Conservation (phyloP, 2,888 invertebrate genomes). For the Stegophylla sp. region DNA sequence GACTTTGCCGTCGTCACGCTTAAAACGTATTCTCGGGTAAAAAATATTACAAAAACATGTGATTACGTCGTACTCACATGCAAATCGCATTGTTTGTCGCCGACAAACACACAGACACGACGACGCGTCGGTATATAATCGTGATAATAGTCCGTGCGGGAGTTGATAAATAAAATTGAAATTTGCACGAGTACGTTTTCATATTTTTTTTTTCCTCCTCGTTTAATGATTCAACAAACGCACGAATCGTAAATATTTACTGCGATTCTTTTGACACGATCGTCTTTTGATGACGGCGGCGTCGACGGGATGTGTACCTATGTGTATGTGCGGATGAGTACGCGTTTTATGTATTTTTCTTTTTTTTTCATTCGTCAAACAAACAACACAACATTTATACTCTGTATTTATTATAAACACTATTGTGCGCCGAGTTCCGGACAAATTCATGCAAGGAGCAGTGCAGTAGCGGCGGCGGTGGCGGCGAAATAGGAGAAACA, state of each 20-base stretch:
- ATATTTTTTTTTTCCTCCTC: not conserved
- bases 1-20: too few species aligned
- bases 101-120: too few species aligned
- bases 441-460: not conserved
- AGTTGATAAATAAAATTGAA: too few species aligned
- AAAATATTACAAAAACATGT: too few species aligned
- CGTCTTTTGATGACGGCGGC: not conserved
- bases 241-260: conserved; percentile 7
- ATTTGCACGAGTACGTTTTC: too few species aligned
- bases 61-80: too few species aligned
- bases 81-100: too few species aligned
- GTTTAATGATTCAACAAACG: conserved; percentile 11
- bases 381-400: not conserved
- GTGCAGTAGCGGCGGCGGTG: too few species aligned
- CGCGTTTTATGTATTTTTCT: not conserved
- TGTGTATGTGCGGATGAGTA: not conserved
- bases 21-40: too few species aligned
- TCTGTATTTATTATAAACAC: too few species aligned
- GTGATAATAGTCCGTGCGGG: too few species aligned
- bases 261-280: not conserved
- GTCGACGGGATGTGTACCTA: not conserved
- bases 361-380: not conserved
- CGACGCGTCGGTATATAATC: too few species aligned
- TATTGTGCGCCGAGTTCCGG: not conserved
- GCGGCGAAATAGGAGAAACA: not conserved